phyloP scores from a whole-genome alignment of 2,797 vertebrate species.

The Danio tinwini region DNA sequence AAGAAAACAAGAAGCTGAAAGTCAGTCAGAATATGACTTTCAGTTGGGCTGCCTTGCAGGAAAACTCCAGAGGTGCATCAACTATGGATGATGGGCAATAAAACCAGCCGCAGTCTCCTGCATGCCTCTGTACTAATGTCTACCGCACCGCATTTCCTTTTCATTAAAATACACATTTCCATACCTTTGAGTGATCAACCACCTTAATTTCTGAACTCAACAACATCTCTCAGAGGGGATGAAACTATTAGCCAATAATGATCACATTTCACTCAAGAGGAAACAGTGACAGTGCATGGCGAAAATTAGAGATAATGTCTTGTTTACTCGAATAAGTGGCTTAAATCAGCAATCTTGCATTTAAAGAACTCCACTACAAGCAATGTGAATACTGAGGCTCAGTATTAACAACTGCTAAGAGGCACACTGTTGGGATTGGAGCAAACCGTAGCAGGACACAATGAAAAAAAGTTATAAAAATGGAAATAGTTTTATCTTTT shows the following conservation, averaged over 20 bases:
- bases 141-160: slow-evolving; percentile 31
- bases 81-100: slow-evolving; percentile 3
- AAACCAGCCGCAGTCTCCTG: neutral
- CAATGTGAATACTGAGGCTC: neutral
- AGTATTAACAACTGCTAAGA: neutral
- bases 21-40: neutral
- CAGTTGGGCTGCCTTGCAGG: neutral
- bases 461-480: neutral
- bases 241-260: slow-evolving; percentile 27
- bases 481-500: no score
- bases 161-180: neutral
- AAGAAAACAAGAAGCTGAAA: neutral
- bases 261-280: neutral
- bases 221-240: neutral
- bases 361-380: slow-evolving; percentile 4
- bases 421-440: neutral
- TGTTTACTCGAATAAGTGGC: neutral
- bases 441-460: neutral
- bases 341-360: neutral
- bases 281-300: slow-evolving; percentile 1
- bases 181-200: neutral
- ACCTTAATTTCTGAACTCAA: neutral
- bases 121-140: slow-evolving; percentile 5
- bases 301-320: slow-evolving; percentile 5
- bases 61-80: slow-evolving; percentile 3